Base-by-base conservation (phyloP, 2,888 invertebrate genomes). In the Hypselothyrea guttata region DNA sequence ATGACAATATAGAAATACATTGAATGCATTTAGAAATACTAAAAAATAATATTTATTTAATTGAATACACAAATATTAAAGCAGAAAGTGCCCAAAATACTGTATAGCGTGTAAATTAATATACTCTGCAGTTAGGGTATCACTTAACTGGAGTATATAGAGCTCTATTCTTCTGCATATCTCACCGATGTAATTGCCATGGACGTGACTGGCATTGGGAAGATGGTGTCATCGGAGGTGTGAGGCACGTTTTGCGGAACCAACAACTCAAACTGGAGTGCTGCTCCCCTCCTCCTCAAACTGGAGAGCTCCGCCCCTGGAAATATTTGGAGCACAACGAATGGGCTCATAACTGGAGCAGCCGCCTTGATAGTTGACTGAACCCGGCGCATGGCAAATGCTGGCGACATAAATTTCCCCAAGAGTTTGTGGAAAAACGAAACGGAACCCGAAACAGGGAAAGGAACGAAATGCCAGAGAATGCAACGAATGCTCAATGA, bases 301-400 rank as follows among this genome's bases (percentile, higher is more conserved):
- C n/a, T n/a, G n/a, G n/a, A n/a, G n/a, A n/a, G n/a, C 12, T 1
- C 1, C 11, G 31, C 33, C 15, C 12, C 35, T 2, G 7, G 55
- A 59, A 48, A 57, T 73, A 68, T 78, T 60, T 85, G 54, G 78
- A 78, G 84, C 78, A 83, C 62, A 69, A 46, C 81, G 70, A 82
- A 77, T 63, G 53, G 61, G 56, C 61, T 77, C 76, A 76, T 76
- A 76, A 84, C 74, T 77, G 75, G 60, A 61, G 61, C 81, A 65
- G 18, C 40, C 8, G 15, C 42, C 16, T 52, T 44, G 55, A 55
- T 58, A 85, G 84, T 83, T 78, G 76, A 72, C 44, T 79, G 84
- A 78, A 83, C 81, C 62, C 78, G 58, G 34, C 55, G 55, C 70
- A 63, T 56, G 63, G 57, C 55, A 58, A 69, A 70, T 74, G 71